These are phyloP conservation scores for Xiphophorus couchianus DNA, from an alignment of 2,113 vertebrate genomes.

Conservation along the genomic window DNA sequence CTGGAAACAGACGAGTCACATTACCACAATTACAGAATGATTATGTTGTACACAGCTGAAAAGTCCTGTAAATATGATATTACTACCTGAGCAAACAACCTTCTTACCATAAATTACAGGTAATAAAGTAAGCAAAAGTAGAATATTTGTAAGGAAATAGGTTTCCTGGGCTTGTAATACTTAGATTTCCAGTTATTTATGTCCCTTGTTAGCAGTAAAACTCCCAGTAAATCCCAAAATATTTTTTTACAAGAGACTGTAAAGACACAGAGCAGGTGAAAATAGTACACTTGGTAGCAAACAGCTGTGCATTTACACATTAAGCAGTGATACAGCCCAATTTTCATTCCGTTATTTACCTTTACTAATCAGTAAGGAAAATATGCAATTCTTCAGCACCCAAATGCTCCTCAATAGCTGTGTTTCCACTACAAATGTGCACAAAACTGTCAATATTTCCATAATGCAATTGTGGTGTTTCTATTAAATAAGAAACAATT, in stretches of 20 bases:
- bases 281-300: not conserved
- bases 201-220: not conserved
- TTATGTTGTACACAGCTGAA: slow-evolving; percentile 13
- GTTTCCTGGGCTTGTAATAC: not conserved
- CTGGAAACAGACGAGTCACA: slow-evolving; percentile 4
- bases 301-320: not conserved
- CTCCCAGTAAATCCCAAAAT: not conserved
- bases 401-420: not conserved
- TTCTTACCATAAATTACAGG: not conserved
- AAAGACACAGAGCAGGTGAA: not conserved
- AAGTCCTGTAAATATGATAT: not conserved
- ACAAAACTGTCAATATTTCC: too few relatives aligned
- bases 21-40: slow-evolving; percentile 17
- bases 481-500: too few relatives aligned
- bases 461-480: too few relatives aligned
- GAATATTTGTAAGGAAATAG: not conserved
- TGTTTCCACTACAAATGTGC: not conserved
- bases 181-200: not conserved
- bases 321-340: not conserved
- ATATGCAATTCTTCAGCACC: not conserved
- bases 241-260: not conserved
- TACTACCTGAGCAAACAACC: slow-evolving; percentile 9
- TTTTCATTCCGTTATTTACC: not conserved
- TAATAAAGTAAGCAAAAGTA: not conserved
- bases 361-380: not conserved